phyloP scores from a whole-genome alignment of 2,888 invertebrate species.

The Papilio elwesi region DNA sequence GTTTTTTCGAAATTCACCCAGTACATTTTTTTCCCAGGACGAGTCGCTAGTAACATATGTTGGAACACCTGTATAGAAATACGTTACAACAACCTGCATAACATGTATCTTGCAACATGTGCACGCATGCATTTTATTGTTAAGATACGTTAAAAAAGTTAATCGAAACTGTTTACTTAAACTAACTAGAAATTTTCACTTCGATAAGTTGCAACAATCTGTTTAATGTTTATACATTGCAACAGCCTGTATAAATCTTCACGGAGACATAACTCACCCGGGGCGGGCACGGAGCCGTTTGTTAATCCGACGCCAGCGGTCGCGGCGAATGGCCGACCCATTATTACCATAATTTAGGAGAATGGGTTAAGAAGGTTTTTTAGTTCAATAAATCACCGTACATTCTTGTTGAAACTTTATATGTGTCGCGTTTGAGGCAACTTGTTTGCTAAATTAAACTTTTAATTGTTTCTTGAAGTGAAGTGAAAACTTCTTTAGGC shows the following conservation, averaged over 20 bases:
- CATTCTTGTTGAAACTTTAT: not conserved
- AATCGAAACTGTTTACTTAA: no score
- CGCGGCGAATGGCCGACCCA: not conserved
- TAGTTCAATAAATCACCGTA: constrained; percentile 5
- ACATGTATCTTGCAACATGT: no score
- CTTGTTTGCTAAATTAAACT: not conserved
- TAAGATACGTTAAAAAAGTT: no score
- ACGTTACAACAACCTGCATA: no score
- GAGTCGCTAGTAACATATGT: no score
- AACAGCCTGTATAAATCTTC: constrained; percentile 17
- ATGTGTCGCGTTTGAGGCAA: not conserved
- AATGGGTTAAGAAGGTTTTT: constrained; percentile 24
- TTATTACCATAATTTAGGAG: constrained; percentile 32
- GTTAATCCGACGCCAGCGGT: constrained; percentile 19
- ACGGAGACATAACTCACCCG: constrained; percentile 21
- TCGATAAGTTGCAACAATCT: not conserved
- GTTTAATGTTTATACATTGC: not conserved
- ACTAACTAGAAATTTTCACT: no score
- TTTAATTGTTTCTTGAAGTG: not conserved
- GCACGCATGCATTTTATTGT: no score
- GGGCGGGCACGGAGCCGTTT: constrained; percentile 13
- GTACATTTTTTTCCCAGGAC: no score
- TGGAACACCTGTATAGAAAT: no score
- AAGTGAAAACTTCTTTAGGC: no score
- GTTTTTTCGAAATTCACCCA: no score